Evolutionary conservation across 2,797 vertebrate species (phyloP).

Genomic region (Phalloptychus januarius): DNA sequence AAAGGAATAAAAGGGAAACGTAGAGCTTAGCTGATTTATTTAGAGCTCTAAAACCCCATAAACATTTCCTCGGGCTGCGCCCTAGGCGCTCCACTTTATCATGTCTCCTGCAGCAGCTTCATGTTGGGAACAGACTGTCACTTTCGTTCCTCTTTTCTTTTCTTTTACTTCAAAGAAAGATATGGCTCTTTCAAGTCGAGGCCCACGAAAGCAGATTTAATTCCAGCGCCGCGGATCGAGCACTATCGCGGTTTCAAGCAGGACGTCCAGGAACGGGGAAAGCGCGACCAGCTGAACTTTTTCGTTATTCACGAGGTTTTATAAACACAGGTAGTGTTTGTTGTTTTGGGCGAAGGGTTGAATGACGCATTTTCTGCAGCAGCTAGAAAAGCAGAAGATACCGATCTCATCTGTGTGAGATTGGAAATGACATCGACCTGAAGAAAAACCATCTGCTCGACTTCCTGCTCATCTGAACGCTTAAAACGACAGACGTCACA

Average conservation of each 20-base stretch:
- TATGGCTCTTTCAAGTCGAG: not conserved
- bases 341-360: not conserved
- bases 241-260: not conserved
- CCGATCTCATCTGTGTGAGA: not conserved
- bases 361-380: not conserved
- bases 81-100: conserved; percentile 28
- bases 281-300: not conserved
- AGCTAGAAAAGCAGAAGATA: not conserved
- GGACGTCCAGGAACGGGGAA: not conserved
- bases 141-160: not conserved
- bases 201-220: not conserved
- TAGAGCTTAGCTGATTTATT: conserved; percentile 34
- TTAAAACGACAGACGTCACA: not conserved
- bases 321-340: not conserved
- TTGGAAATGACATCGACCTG: not conserved
- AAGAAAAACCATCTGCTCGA: not conserved
- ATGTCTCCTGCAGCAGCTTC: not conserved
- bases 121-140: not conserved
- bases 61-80: conserved; percentile 30
- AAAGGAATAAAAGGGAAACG: conserved; percentile 11
- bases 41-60: conserved; percentile 10
- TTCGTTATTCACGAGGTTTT: not conserved
- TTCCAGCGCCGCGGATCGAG: not conserved
- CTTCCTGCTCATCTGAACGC: not conserved
- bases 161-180: conserved; percentile 8